Percentiles rank a stretch among this genome's conserved stretches.
Conservation (phyloP, 1,140 invertebrate genomes). For the Habropoda laboriosa region DNA sequence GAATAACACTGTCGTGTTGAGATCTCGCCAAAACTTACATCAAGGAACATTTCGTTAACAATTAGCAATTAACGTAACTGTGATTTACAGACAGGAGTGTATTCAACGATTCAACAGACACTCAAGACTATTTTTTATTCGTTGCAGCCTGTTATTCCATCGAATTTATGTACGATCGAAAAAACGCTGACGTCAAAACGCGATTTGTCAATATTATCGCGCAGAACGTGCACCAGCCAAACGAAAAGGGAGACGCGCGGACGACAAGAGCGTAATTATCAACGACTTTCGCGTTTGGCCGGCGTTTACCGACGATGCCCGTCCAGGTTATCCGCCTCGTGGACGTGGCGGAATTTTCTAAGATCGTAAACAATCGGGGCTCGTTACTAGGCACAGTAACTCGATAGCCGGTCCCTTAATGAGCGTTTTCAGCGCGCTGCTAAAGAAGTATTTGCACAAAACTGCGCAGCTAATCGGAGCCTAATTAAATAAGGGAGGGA, state of each 20-base stretch:
- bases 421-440: conserved; percentile 60
- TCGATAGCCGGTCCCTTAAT: conserved; percentile 63
- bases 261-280: conserved; percentile 16
- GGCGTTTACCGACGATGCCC: not conserved
- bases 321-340: conserved; percentile 21
- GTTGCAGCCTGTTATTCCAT: no score
- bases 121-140: no score
- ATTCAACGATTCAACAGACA: no score
- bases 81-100: no score
- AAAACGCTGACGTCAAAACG: not conserved
- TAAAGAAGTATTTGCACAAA: conserved; percentile 67
- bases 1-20: no score
- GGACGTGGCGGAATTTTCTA: conserved; percentile 29
- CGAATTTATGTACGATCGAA: no score
- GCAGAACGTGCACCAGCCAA: not conserved
- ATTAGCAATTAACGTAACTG: no score
- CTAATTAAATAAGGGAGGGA: conserved; percentile 63
- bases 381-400: conserved; percentile 64
- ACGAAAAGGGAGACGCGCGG: not conserved
- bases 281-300: not conserved
- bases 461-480: conserved; percentile 64
- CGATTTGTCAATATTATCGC: not conserved
- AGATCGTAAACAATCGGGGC: conserved; percentile 65
- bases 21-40: no score
- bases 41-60: no score